Percentiles rank a stretch among this genome's conserved stretches.
Conservation (phyloP, 1,140 invertebrate species). For the Patella vulgata region DNA sequence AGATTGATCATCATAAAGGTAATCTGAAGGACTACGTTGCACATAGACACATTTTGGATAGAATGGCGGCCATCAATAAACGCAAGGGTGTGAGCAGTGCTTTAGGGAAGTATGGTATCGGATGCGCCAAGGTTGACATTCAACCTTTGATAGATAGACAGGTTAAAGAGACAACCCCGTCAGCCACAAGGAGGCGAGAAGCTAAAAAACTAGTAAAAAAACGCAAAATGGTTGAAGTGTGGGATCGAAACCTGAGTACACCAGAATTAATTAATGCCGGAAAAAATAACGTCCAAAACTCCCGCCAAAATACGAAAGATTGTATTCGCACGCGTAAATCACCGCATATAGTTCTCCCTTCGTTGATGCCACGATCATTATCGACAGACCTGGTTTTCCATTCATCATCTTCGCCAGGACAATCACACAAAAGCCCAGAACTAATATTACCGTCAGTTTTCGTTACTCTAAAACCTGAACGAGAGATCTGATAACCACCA, state of each 20-base stretch:
- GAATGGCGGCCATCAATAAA: conserved; percentile 22
- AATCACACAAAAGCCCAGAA: too few species aligned
- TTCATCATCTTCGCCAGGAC: too few species aligned
- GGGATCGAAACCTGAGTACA: conserved; percentile 32
- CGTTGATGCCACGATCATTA: too few species aligned
- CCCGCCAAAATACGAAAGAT: too few species aligned
- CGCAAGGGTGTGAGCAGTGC: conserved; percentile 14
- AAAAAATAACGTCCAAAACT: too few species aligned
- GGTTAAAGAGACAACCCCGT: conserved; percentile 24
- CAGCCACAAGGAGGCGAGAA: conserved; percentile 22
- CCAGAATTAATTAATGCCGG: conserved; percentile 22
- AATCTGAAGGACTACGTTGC: conserved; percentile 37
- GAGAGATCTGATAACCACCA: too few species aligned
- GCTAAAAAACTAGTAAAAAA: conserved; percentile 26
- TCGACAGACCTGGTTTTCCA: too few species aligned
- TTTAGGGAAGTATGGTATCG: conserved; percentile 33
- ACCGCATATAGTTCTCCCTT: too few species aligned
- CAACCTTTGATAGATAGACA: conserved; percentile 23
- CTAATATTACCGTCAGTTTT: too few species aligned
- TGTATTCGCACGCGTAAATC: too few species aligned
- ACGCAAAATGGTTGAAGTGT: conserved; percentile 29
- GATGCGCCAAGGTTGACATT: conserved; percentile 23
- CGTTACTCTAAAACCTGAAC: too few species aligned
- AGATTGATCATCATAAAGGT: conserved; percentile 23
- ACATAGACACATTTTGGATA: conserved; percentile 29